Evolutionary conservation across 2,888 invertebrate species (phyloP).

Genomic region (Pandemis corylana): DNA sequence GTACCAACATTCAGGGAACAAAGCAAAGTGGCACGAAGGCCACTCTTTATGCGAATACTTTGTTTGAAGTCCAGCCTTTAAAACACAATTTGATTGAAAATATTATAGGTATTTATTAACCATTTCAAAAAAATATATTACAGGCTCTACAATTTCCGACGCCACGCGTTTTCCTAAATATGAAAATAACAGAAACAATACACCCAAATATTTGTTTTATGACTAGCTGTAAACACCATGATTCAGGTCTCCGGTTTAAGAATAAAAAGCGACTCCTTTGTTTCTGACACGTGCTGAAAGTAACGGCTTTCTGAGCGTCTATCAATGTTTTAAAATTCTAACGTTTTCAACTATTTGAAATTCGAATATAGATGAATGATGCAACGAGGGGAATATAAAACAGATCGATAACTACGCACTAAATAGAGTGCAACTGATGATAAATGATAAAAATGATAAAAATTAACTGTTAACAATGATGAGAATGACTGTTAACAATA

Average conservation of each 20-base stretch:
- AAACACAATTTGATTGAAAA: neutral
- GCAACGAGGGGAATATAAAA: neutral
- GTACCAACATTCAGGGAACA: neutral
- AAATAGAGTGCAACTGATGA: neutral
- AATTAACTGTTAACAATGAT: too few species aligned
- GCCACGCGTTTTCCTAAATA: neutral
- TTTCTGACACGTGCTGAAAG: slow-evolving; percentile 2
- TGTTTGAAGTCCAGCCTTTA: neutral
- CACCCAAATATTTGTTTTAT: neutral
- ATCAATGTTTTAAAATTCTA: slow-evolving; percentile 3
- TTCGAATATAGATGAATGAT: slow-evolving; percentile 1
- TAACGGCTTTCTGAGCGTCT: neutral
- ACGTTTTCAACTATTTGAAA: neutral
- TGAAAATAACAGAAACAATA: neutral
- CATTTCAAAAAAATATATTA: too few species aligned
- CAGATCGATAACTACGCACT: neutral
- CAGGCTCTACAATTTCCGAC: neutral
- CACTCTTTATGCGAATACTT: neutral
- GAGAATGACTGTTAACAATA: too few species aligned
- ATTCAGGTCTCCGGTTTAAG: neutral
- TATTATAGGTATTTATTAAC: neutral
- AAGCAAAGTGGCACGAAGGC: neutral
- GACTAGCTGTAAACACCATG: neutral
- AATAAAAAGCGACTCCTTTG: slow-evolving; percentile 2
- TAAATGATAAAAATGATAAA: too few species aligned